Conservation (phyloP, 2,797 vertebrate genomes). For the Rhyacichthys aspro region DNA sequence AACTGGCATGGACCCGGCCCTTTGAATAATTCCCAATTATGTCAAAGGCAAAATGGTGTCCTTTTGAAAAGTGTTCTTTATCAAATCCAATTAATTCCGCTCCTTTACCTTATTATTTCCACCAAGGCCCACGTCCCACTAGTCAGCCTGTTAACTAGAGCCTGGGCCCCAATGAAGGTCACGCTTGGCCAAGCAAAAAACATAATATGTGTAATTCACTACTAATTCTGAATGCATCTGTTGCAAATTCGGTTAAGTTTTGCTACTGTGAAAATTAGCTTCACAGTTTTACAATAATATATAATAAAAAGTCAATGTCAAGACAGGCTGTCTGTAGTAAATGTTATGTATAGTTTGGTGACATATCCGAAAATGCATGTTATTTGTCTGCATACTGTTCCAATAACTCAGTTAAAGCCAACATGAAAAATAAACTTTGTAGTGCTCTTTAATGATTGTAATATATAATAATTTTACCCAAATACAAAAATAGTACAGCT, state of each 20-base stretch:
- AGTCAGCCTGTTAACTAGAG: conserved; percentile 79
- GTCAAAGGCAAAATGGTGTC: conserved; percentile 76
- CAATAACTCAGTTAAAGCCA: neutral
- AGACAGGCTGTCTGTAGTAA: too few species aligned
- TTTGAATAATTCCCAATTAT: conserved; percentile 74
- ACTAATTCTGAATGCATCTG: conserved; percentile 66
- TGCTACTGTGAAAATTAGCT: conserved; percentile 23
- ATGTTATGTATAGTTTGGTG: neutral
- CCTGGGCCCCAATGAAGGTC: conserved; percentile 68
- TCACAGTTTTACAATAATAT: conserved; percentile 24
- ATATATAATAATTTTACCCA: too few species aligned
- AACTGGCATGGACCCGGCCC: conserved; percentile 64
- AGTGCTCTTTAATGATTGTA: too few species aligned
- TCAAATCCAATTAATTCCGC: conserved; percentile 89
- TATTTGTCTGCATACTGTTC: neutral
- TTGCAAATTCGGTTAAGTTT: conserved; percentile 29
- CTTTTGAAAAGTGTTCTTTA: conserved; percentile 79
- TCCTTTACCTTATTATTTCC: conserved; percentile 83
- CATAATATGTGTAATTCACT: conserved; percentile 79
- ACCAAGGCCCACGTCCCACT: conserved; percentile 71
- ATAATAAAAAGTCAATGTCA: conserved; percentile 9
- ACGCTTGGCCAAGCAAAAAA: conserved; percentile 74
- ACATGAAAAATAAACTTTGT: too few species aligned
- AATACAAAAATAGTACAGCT: conserved; percentile 24
- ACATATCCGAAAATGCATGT: neutral